A percentile compares a stretch with the other conserved stretches of the same genome.
These are phyloP conservation scores for Drosophila meridiana DNA, from an alignment of 2,888 invertebrate species.

Conservation along the genomic window DNA sequence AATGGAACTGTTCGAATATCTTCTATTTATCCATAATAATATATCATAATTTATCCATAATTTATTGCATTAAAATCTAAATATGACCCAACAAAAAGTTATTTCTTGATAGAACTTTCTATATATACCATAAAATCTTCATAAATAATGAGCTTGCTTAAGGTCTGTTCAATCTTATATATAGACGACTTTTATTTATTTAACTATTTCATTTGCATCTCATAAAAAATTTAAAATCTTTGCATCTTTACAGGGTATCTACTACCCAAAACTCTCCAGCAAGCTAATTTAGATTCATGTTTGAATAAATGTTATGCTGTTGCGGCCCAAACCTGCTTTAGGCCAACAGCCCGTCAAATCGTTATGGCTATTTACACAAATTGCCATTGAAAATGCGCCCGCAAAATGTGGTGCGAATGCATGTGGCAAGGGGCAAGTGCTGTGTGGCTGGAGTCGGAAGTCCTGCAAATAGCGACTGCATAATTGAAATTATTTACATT, in stretches of 20 bases:
- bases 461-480: constrained; percentile 37
- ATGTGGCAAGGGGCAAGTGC: constrained; percentile 17
- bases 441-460: constrained; percentile 8
- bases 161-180: not conserved
- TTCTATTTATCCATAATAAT: too few species aligned
- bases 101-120: not conserved
- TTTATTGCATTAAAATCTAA: not conserved
- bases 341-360: constrained; percentile 45
- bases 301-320: not conserved
- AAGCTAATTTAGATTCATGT: not conserved
- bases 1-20: not conserved
- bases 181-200: not conserved
- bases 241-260: not conserved
- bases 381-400: constrained; percentile 62
- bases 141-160: too few species aligned
- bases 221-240: not conserved
- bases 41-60: too few species aligned
- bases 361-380: constrained; percentile 67
- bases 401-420: constrained; percentile 24
- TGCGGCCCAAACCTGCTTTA: not conserved
- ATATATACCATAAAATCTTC: not conserved
- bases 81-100: not conserved
- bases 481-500: constrained; percentile 60
- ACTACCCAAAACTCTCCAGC: not conserved
- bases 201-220: not conserved